A percentile compares a stretch with the other conserved stretches of the same genome.
Conservation (phyloP, 2,797 vertebrate genomes). For the Diceros bicornis region DNA sequence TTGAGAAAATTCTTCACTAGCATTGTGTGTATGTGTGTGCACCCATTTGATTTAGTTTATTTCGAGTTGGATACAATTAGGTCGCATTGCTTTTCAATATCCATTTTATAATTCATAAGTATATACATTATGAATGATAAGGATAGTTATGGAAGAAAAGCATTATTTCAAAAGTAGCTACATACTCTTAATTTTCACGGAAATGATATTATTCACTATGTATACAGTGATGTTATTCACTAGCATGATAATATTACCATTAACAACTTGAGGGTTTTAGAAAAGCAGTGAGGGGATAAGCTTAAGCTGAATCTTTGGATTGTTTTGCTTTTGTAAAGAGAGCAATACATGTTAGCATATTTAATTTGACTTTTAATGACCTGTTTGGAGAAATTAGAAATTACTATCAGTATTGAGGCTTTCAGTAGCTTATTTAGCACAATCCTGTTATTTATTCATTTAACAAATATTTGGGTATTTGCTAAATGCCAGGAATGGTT, state of each 20-base stretch:
- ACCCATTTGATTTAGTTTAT: not conserved
- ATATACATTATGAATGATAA: not conserved
- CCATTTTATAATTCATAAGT: not conserved
- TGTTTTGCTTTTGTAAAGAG: conserved; percentile 46
- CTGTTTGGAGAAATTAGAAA: conserved; percentile 65
- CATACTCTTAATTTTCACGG: not conserved
- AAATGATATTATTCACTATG: not conserved
- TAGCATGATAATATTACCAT: not conserved
- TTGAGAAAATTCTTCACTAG: conserved; percentile 6
- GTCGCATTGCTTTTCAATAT: not conserved
- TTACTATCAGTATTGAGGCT: conserved; percentile 46
- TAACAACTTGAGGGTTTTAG: not conserved
- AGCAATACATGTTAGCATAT: not conserved
- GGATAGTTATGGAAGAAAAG: conserved; percentile 30
- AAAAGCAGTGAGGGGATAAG: not conserved
- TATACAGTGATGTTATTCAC: not conserved
- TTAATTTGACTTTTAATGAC: conserved; percentile 57
- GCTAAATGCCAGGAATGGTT: conserved; percentile 62
- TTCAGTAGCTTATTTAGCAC: conserved; percentile 62
- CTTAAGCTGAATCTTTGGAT: conserved; percentile 23
- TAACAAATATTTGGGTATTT: conserved; percentile 71
- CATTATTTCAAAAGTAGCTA: conserved; percentile 22
- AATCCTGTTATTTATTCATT: conserved; percentile 75
- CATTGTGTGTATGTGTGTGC: not conserved
- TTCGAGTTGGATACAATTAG: not conserved